Base-by-base conservation (phyloP, 2,113 vertebrate genomes). In the Dicerorhinus sumatrensis region DNA sequence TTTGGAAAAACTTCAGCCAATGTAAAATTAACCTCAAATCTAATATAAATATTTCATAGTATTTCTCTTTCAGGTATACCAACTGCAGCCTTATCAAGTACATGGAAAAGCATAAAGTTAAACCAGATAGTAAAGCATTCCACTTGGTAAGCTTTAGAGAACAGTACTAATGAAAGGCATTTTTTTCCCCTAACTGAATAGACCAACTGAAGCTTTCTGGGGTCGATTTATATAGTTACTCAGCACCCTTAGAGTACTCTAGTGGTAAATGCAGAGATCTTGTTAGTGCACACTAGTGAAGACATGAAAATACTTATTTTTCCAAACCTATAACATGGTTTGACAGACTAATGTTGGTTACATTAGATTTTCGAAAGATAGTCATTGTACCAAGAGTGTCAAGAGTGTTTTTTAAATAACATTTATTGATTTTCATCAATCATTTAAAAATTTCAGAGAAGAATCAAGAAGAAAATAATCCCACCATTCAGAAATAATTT, bases 11-110 rank as follows among this genome's bases (percentile, higher is more conserved):
- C 65, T 86, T 80, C 27, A 88, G 54, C 39, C 39, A 54, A 25
- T 86, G 33, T 97, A 58, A 94, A 81, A 72, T 90, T 83, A 54
- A 94, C 67, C 79, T 95, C 20, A 96, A 31, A 69, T 89, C 82
- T 98, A 75, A 86, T 80, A 39, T 2, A 93, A 54, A 65, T 85
- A 76, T 92, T 72, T 96, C 58, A 90, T 73, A 1, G 87, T 92
- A 51, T 97, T 97, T 98, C 91, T 98, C 80, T 98, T 97, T 58
- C 98, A 99, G 99, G 98, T 99, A 99, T 98, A 99, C 99, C 99
- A 99, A 99, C 99, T 99, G 99, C 99, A 99, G 99, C 99, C 99
- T 99, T 99, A 99, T 99, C 98, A 99, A 99, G 98, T 99, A 99
- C 97, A 99, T 99, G 99, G 99, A 99, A 98, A 99, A 99, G 98